phyloP scores from a whole-genome alignment of 2,888 invertebrate species.

The Amitus sp. region DNA sequence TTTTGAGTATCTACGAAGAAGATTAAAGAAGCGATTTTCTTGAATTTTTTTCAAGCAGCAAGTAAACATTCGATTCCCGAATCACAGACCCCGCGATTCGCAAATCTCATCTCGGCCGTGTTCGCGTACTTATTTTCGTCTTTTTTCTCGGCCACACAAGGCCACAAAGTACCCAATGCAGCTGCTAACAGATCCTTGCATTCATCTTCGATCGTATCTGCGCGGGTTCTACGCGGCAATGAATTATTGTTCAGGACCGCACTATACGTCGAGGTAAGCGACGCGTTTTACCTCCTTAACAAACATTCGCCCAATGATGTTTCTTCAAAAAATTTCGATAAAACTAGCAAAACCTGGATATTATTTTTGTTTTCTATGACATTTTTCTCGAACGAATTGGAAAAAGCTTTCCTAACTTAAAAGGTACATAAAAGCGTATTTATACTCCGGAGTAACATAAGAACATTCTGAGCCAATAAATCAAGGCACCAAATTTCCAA shows the following conservation, averaged over 20 bases:
- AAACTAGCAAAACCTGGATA: no score
- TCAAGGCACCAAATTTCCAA: no score
- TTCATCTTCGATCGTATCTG: conserved; percentile 54
- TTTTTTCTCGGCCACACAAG: conserved; percentile 31
- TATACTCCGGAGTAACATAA: no score
- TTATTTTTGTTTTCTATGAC: no score
- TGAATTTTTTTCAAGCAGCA: neutral
- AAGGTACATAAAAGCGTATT: no score
- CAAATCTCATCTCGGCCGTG: conserved; percentile 14
- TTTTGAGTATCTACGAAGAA: no score
- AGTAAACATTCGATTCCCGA: conserved; percentile 19
- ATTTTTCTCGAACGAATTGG: no score
- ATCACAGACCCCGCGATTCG: conserved; percentile 9
- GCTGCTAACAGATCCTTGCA: conserved; percentile 55
- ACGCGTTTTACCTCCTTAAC: conserved; percentile 26
- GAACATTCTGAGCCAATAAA: no score
- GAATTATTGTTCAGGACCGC: conserved; percentile 51
- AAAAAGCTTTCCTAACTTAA: no score
- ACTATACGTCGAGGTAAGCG: conserved; percentile 47
- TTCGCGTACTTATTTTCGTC: conserved; percentile 3
- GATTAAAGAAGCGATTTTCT: no score
- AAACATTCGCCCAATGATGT: no score
- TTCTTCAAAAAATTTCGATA: no score
- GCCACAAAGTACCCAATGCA: conserved; percentile 43
- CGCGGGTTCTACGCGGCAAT: conserved; percentile 41